Evolutionary conservation across 2,888 invertebrate genomes (phyloP), one percentile per base, ranked within the genome.

Genomic region (Ischnura elegans): DNA sequence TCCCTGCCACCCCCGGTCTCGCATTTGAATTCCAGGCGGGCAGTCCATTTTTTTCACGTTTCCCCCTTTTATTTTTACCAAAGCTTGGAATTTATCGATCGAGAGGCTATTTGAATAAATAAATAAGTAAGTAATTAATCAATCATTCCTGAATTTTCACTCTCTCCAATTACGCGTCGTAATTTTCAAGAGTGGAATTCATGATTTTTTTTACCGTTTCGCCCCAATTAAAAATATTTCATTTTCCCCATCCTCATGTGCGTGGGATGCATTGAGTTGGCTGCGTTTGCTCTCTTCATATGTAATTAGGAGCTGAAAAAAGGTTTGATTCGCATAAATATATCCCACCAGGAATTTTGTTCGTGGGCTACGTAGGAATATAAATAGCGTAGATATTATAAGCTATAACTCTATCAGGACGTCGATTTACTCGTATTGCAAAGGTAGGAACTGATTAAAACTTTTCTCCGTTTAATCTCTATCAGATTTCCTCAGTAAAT

Each of bases 81-180:
- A 29, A 10, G 36, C 25, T 29, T 8, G 36, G 66, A 29, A 76
- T 76, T 6, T 76, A 76, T 76, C 36, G 76, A 76, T 76, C 25
- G 76, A 76, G 0, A 76, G 76, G 29, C 36, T 36, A 76, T 76
- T 76, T 76, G 36, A 76, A 76, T 76, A 76, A 76, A 76, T 76
- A 76, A 76, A 76, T 76, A 8, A 36, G 76, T 76, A 29, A 36
- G 13, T 76, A 76, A 76, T 76, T 76, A 76, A 76, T 76, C 76
- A 76, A 76, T 76, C 76, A 36, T 16, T 76, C 76, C 36, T 29
- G 36, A 76, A 76, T 76, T 76, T 76, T 76, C 76, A 36, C 76
- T 76, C 76, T 76, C 76, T 76, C 76, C 36, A 76, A 76, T 29
- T 36, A 76, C 76, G 36, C 29, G 8, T 36, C 76, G 36, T 36